Conservation (phyloP, 2,888 invertebrate species). For the Drosophila prolongata region DNA sequence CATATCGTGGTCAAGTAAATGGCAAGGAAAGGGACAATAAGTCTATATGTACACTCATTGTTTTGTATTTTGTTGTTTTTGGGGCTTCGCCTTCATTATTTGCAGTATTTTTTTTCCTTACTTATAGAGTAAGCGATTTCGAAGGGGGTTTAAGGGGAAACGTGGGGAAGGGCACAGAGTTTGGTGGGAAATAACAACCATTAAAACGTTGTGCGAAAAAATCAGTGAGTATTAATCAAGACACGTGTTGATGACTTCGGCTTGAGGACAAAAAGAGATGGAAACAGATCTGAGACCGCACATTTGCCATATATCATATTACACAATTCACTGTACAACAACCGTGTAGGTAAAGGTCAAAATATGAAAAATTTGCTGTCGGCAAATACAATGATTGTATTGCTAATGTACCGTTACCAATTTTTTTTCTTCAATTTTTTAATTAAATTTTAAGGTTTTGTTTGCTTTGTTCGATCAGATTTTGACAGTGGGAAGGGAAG, state of each 20-base stretch:
- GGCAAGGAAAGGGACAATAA: constrained; percentile 13
- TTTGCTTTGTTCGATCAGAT: constrained; percentile 4
- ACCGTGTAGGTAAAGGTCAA: constrained; percentile 32
- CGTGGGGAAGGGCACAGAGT: constrained; percentile 1
- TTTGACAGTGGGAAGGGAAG: constrained; percentile 8
- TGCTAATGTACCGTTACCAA: constrained; percentile 45
- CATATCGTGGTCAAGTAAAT: constrained; percentile 6
- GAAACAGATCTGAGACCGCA: constrained; percentile 5
- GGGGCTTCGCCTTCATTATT: constrained; percentile 57
- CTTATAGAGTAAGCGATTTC: constrained; percentile 14
- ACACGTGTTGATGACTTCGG: constrained; percentile 47
- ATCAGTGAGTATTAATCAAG: constrained; percentile 52
- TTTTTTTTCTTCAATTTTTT: constrained; percentile 10
- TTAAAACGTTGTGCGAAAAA: constrained; percentile 41
- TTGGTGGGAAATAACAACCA: constrained; percentile 20
- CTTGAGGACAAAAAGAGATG: not conserved
- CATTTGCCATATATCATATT: constrained; percentile 45
- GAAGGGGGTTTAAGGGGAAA: constrained; percentile 1
- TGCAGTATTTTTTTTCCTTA: constrained; percentile 41
- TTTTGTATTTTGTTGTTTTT: constrained; percentile 19
- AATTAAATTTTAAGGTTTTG: constrained; percentile 10
- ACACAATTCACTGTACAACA: constrained; percentile 40
- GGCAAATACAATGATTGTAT: constrained; percentile 15
- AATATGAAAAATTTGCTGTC: constrained; percentile 3
- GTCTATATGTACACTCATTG: constrained; percentile 18